A percentile compares a stretch with the other conserved stretches of the same genome.
Evolutionary conservation across 2,888 invertebrate genomes (phyloP).

Genomic region (Deladenus siricidicola): DNA sequence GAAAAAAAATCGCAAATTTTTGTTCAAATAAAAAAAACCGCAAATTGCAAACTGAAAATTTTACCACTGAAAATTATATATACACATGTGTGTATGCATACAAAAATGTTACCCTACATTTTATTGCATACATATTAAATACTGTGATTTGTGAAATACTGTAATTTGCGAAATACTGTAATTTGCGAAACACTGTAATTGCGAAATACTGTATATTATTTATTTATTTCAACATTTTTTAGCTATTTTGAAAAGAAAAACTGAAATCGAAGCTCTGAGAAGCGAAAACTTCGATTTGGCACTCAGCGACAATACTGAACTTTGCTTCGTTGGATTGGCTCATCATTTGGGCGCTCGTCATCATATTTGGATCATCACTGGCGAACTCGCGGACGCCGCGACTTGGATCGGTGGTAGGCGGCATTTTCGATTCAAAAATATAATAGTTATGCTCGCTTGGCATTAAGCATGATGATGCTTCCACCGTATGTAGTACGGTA

Average conservation of each 20-base stretch:
- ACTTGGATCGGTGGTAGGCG: conserved; percentile 30
- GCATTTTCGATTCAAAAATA: background rate
- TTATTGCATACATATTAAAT: too few species aligned
- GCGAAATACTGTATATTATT: background rate
- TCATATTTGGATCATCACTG: conserved; percentile 46
- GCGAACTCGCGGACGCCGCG: conserved; percentile 41
- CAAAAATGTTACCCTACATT: too few species aligned
- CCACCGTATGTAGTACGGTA: too few species aligned
- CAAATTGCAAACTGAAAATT: too few species aligned
- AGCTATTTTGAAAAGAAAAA: conserved; percentile 32
- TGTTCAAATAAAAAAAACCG: too few species aligned
- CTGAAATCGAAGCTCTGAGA: conserved; percentile 34
- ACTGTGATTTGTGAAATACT: too few species aligned
- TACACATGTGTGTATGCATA: too few species aligned
- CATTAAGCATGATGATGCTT: too few species aligned
- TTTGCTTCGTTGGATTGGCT: conserved; percentile 39
- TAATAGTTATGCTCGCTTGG: background rate
- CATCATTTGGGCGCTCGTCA: conserved; percentile 38
- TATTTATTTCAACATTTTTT: conserved; percentile 4
- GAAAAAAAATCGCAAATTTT: too few species aligned
- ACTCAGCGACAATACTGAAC: conserved; percentile 42
- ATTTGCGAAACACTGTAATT: too few species aligned
- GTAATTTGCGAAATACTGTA: too few species aligned
- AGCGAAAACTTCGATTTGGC: conserved; percentile 41
- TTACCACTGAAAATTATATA: too few species aligned